Evolutionary conservation across 2,888 invertebrate genomes (phyloP).

Genomic region (Atethmia centrago): DNA sequence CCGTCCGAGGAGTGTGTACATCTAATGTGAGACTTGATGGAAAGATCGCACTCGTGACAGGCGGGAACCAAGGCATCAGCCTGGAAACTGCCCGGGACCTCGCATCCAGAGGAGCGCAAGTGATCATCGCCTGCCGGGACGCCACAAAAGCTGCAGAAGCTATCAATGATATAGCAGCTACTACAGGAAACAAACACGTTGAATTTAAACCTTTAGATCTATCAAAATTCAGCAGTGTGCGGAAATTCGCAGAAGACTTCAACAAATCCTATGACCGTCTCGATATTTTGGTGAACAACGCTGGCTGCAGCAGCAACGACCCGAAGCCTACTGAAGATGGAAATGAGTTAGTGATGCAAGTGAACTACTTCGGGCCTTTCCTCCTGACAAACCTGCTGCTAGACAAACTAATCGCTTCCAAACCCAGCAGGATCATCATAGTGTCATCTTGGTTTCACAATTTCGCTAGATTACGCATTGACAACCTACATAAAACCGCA

Average conservation of each 20-base stretch:
- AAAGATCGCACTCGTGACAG: constrained; percentile 94
- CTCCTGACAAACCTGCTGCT: constrained; percentile 92
- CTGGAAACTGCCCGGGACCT: constrained; percentile 93
- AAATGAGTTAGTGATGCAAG: constrained; percentile 91
- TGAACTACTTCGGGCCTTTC: constrained; percentile 93
- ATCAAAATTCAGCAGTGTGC: constrained; percentile 86
- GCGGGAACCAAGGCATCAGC: constrained; percentile 96
- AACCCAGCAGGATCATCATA: constrained; percentile 84
- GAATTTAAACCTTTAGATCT: constrained; percentile 90
- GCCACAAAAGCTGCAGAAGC: constrained; percentile 92
- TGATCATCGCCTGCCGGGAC: constrained; percentile 94
- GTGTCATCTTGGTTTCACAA: constrained; percentile 82
- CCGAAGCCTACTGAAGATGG: constrained; percentile 90
- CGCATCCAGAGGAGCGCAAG: constrained; percentile 93
- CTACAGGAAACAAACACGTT: constrained; percentile 93
- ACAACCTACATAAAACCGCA: constrained; percentile 69
- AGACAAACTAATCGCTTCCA: constrained; percentile 82
- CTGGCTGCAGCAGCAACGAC: constrained; percentile 84
- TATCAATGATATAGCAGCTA: constrained; percentile 92
- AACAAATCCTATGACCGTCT: constrained; percentile 86
- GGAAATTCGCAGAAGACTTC: constrained; percentile 91
- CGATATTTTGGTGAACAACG: constrained; percentile 92
- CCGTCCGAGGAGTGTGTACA: constrained; percentile 72
- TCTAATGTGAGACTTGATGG: constrained; percentile 80
- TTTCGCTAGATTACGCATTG: constrained; percentile 86